These are phyloP conservation scores for Pseudomyrmex pallidus DNA, from an alignment of 1,140 invertebrate species.

Conservation along the genomic window DNA sequence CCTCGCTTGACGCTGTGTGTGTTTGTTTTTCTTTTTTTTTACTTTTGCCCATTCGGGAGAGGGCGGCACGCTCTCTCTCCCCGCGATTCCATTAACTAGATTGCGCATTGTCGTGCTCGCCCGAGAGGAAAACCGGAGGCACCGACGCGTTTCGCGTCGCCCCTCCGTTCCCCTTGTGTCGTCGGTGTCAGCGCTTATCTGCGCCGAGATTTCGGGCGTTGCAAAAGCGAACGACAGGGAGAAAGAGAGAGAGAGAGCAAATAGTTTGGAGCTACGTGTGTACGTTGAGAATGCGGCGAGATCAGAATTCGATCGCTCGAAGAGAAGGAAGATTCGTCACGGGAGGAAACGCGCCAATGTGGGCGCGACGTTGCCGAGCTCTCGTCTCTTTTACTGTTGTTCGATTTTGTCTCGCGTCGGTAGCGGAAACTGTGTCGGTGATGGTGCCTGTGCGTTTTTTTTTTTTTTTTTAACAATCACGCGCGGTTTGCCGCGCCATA, in stretches of 20 bases:
- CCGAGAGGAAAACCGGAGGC: constrained; percentile 34
- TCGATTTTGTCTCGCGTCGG: no score
- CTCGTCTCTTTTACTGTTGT: neutral
- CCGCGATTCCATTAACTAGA: constrained; percentile 57
- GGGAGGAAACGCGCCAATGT: neutral
- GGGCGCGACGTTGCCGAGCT: neutral
- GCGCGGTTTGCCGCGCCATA: no score
- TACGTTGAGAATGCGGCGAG: constrained; percentile 11
- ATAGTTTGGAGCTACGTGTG: neutral
- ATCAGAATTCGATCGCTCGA: constrained; percentile 39
- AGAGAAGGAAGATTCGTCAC: neutral
- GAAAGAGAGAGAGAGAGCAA: neutral
- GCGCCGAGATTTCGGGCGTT: constrained; percentile 15
- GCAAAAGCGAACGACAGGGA: neutral
- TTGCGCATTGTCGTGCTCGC: constrained; percentile 53
- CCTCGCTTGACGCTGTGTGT: neutral
- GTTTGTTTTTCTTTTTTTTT: neutral
- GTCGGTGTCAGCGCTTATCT: constrained; percentile 50
- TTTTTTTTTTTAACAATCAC: no score
- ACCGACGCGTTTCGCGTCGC: constrained; percentile 28
- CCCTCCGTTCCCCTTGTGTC: neutral
- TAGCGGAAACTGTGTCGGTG: neutral
- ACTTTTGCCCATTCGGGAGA: neutral
- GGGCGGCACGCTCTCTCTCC: constrained; percentile 2
- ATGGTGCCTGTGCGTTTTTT: neutral